Percentiles rank a stretch among this genome's conserved stretches.
phyloP scores from a whole-genome alignment of 2,888 invertebrate genomes.

The Caenorhabditis sp. region DNA sequence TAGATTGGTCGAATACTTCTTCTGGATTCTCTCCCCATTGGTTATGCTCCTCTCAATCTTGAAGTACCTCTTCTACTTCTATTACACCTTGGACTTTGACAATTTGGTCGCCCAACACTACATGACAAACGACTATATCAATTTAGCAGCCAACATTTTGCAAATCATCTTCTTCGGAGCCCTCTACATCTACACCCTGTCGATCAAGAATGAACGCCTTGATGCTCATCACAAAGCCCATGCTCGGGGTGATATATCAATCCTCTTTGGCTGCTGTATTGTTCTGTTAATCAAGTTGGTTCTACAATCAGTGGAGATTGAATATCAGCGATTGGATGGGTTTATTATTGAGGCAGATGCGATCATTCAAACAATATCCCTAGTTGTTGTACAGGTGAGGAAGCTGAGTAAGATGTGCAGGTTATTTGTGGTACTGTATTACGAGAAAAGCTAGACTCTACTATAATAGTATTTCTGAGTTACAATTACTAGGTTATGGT shows the following conservation, averaged over 20 bases:
- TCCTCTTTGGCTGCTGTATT: slow-evolving; percentile 66
- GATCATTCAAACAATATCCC: slow-evolving; percentile 46
- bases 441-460: too few species aligned
- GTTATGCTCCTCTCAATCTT: slow-evolving; percentile 46
- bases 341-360: slow-evolving; percentile 48
- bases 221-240: slow-evolving; percentile 70
- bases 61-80: slow-evolving; percentile 67
- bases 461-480: too few species aligned
- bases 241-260: slow-evolving; percentile 66
- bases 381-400: slow-evolving; percentile 54
- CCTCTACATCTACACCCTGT: slow-evolving; percentile 56
- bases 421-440: too few species aligned
- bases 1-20: slow-evolving; percentile 25
- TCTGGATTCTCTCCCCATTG: slow-evolving; percentile 51
- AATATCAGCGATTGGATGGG: slow-evolving; percentile 55
- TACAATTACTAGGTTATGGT: too few species aligned
- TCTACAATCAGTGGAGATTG: slow-evolving; percentile 53
- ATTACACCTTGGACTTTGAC: slow-evolving; percentile 69
- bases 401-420: too few species aligned
- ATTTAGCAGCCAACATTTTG: slow-evolving; percentile 48
- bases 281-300: slow-evolving; percentile 63
- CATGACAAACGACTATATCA: slow-evolving; percentile 53
- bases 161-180: slow-evolving; percentile 56
- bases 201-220: slow-evolving; percentile 55
- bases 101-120: slow-evolving; percentile 58